phyloP scores from a whole-genome alignment of 1,140 invertebrate species.

The Ostrea denselamellosa region DNA sequence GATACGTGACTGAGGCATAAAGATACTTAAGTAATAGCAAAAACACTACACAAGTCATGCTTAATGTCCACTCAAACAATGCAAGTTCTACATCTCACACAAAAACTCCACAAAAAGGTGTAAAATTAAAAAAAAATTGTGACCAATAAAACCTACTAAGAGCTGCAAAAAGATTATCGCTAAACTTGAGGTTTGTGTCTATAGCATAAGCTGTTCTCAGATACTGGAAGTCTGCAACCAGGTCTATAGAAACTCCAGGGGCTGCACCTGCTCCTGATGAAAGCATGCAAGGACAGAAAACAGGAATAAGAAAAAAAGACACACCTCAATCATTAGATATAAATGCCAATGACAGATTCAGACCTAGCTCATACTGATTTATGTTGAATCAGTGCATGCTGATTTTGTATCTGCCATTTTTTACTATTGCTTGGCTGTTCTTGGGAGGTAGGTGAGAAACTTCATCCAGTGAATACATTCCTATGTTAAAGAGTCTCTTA shows the following conservation, averaged over 20 bases:
- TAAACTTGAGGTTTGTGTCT: slow-evolving; percentile 51
- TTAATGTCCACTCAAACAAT: not conserved
- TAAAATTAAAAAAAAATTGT: not conserved
- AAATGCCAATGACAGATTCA: not conserved
- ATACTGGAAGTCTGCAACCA: slow-evolving; percentile 50
- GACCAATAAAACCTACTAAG: slow-evolving; percentile 47
- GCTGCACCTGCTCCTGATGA: not conserved
- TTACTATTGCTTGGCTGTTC: too few species aligned
- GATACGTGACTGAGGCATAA: too few species aligned
- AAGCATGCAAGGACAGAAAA: slow-evolving; percentile 36
- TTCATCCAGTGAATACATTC: too few species aligned
- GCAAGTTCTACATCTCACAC: not conserved
- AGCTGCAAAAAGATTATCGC: slow-evolving; percentile 50
- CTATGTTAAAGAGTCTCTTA: too few species aligned
- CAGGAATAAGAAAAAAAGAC: not conserved
- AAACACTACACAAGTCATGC: too few species aligned
- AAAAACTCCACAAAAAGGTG: not conserved
- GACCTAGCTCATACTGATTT: too few species aligned
- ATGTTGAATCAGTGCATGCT: too few species aligned
- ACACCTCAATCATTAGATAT: not conserved
- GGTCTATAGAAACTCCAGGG: slow-evolving; percentile 40
- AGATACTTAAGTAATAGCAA: too few species aligned
- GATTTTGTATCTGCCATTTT: too few species aligned
- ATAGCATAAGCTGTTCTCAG: slow-evolving; percentile 52
- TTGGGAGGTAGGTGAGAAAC: too few species aligned